A percentile compares a stretch with the other conserved stretches of the same genome.
These are phyloP conservation scores for Ciconia stormi DNA, from an alignment of 2,113 vertebrate species.

Conservation along the genomic window DNA sequence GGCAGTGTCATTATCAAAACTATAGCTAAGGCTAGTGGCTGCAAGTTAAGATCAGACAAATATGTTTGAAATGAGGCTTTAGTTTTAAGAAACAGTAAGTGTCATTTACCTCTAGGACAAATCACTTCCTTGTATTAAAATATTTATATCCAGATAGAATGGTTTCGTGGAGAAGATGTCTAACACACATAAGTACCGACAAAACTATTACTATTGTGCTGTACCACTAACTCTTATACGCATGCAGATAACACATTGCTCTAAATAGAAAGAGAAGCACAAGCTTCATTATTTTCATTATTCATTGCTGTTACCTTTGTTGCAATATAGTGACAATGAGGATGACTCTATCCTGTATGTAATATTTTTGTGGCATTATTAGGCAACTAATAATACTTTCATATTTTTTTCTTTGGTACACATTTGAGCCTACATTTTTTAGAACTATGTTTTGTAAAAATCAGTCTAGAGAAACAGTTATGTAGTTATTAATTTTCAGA, in stretches of 20 bases:
- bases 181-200: background rate
- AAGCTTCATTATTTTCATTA: background rate
- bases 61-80: background rate
- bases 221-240: fast-evolving
- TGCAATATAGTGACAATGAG: background rate
- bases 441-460: background rate
- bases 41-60: background rate
- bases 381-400: background rate
- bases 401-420: background rate
- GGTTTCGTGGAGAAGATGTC: background rate
- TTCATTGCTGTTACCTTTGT: background rate
- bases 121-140: background rate
- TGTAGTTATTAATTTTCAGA: background rate
- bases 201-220: background rate
- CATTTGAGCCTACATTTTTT: background rate
- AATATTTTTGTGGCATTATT: background rate
- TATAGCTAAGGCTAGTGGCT: background rate
- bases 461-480: background rate
- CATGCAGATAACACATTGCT: background rate
- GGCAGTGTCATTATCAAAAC: background rate
- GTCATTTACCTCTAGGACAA: background rate
- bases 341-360: background rate
- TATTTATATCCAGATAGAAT: background rate
- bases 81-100: background rate
- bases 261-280: background rate